Conservation (phyloP, 2,113 vertebrate genomes). For the Pseudolaguvia tuberculata region DNA sequence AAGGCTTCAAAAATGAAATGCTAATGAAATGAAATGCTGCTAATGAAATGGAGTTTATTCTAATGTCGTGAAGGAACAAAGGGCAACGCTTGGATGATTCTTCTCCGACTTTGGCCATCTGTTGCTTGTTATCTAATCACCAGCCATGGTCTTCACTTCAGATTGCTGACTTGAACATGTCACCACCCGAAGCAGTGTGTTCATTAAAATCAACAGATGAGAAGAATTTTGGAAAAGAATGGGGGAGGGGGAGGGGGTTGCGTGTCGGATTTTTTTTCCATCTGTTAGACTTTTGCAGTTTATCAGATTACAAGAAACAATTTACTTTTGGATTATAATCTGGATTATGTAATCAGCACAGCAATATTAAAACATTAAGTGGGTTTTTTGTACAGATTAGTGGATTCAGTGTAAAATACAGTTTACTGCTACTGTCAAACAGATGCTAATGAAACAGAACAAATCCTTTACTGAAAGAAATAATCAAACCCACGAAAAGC, state of each 20-base stretch:
- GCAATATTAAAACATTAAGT: no score
- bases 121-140: conserved; percentile 34
- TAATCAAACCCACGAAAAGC: neutral
- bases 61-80: conserved; percentile 8
- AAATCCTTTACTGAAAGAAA: neutral
- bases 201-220: conserved; percentile 5
- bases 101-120: conserved; percentile 23
- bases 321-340: conserved; percentile 6
- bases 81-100: neutral
- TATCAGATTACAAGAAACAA: neutral
- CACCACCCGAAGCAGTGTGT: conserved; percentile 9
- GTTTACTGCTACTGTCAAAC: neutral
- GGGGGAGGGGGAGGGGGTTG: neutral
- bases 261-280: neutral
- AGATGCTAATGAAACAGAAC: neutral
- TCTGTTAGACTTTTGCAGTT: neutral
- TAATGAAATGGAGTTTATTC: conserved; percentile 8
- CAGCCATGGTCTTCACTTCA: conserved; percentile 15
- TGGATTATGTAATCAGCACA: neutral
- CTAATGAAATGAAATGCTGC: neutral
- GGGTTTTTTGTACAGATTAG: no score
- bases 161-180: conserved; percentile 10
- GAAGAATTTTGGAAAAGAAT: neutral
- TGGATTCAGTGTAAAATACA: no score
- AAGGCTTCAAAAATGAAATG: neutral